Base-by-base conservation (phyloP, 2,113 vertebrate genomes). In the Lycocorax pyrrhopterus region DNA sequence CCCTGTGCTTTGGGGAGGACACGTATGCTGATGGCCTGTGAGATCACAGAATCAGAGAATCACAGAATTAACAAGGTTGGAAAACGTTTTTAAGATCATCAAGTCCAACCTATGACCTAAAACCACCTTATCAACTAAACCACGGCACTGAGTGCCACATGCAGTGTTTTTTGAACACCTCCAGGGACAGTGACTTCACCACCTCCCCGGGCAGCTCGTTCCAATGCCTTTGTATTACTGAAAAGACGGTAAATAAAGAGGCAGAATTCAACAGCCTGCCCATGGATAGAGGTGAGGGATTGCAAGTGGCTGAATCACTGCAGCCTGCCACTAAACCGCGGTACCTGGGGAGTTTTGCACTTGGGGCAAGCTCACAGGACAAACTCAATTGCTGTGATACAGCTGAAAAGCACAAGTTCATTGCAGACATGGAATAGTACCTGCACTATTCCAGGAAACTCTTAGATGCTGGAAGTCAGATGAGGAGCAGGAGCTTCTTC, bases 341-440 rank as follows among this genome's bases (percentile, higher is more conserved):
- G 15, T 32, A 10, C 9, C 17, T 59, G 35, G n/a, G n/a, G 11
- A 92, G 29, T 21, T 88, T 35, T 2, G 2, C 16, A n/a, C 39
- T 0, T 0, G 0, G 10, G 49, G 4, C 10, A 21, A 79, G 10
- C 12, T 73, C 25, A 23, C 26, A 49, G 46, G 26, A 32, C 39
- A 63, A 67, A 7, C 41, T 37, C 52, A 43, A 0, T 43, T 79
- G 22, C 29, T 86, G 32, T 39, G 35, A 59, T 55, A 80, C 59
- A 69, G 29, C 75, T 69, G 33, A 72, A 37, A 58, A 32, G 33
- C 15, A 52, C 12, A 47, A 44, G 20, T 21, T 67, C 20, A 5
- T 41, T 59, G 35, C 9, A 51, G 11, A 47, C 13, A 37, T 2
- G 4, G 25, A 6, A 62, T 71, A 84, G 86, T 20, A 62, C 16